Conservation (phyloP, 2,113 vertebrate species). For the Coregonus clupeaformis region DNA sequence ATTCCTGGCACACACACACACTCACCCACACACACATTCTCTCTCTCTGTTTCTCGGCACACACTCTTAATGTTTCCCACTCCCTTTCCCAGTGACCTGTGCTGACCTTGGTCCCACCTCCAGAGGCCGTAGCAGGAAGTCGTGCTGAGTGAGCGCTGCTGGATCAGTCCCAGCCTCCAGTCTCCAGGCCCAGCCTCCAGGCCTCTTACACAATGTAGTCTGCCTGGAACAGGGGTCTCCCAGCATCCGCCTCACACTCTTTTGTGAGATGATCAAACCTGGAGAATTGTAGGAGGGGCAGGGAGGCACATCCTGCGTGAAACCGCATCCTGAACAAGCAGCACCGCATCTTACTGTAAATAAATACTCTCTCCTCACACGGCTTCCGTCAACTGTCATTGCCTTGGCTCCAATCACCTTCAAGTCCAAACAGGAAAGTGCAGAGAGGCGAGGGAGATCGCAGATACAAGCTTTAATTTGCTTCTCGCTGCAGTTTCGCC, state of each 20-base stretch:
- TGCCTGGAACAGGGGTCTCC: slow-evolving; percentile 33
- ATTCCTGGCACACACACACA: slow-evolving; percentile 44
- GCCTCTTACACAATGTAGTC: slow-evolving; percentile 59
- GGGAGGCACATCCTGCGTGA: slow-evolving; percentile 94
- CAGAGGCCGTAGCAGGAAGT: slow-evolving; percentile 72
- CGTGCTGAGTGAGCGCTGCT: slow-evolving; percentile 59
- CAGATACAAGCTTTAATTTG: slow-evolving; percentile 95
- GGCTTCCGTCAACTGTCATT: slow-evolving; percentile 97
- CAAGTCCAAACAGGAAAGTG: slow-evolving; percentile 99
- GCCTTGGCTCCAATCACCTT: slow-evolving; percentile 95
- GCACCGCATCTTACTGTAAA: slow-evolving; percentile 94
- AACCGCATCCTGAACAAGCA: slow-evolving; percentile 99
- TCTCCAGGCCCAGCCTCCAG: slow-evolving; percentile 58
- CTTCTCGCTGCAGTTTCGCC: slow-evolving; percentile 88
- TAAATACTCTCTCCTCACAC: slow-evolving; percentile 90
- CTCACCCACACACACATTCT: slow-evolving; percentile 20
- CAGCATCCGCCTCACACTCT: slow-evolving; percentile 73
- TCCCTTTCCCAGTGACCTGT: slow-evolving; percentile 62
- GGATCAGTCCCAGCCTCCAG: slow-evolving; percentile 72
- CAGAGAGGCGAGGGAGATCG: slow-evolving; percentile 89
- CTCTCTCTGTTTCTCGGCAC: background rate
- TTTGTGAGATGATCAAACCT: slow-evolving; percentile 83
- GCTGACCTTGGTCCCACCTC: slow-evolving; percentile 63
- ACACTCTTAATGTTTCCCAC: slow-evolving; percentile 45
- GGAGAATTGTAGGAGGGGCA: slow-evolving; percentile 46